Base-by-base conservation (phyloP, 2,797 vertebrate species). In the Peromyscus attwateri region DNA sequence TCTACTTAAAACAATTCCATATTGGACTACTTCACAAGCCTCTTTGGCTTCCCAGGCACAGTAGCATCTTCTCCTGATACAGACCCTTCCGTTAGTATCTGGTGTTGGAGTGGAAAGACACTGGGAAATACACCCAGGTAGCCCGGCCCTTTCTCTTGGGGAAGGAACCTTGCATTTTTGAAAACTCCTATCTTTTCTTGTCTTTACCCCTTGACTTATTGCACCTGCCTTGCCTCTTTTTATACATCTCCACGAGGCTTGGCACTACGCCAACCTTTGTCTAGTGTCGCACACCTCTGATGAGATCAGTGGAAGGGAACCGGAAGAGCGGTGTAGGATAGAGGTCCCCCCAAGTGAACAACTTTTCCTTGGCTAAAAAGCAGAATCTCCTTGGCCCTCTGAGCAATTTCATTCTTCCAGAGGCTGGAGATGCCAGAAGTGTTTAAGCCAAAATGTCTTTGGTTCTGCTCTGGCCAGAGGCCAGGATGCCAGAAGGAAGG, bases 61-160 rank as follows among this genome's bases (percentile, higher is more conserved):
- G 19, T 23, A 16, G 25, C 29, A 52, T 85, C 88, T 91, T 34
- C 66, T 76, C n/a, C 16, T 60, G 29, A 71, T 25, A 9, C 23
- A 80, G 60, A 81, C 6, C n/a, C 13, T 82, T 29, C 68, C 7
- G 3, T 23, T 55, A 76, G 29, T 85, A 34, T 60, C 49, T 80
- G 23, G 2, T 11, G 3, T 71, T 57, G 85, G 57, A 95, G 29
- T n/a, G 57, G 37, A 89, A 92, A 97, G 60, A 81, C 91, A 25
- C 37, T 31, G 49, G 31, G 87, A 96, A 84, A 90, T 16, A 73
- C 10, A 71, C 14, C 29, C 11, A 40, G 8, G 0, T 4, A 40
- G 21, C 3, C 31, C 37, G 0, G 49, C 27, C 73, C 49, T 92
- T 92, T 90, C 43, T 68, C 34, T 91, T 76, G 94, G 31, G 46